Base-by-base conservation (phyloP, 2,888 invertebrate species). In the Torymus texanus region DNA sequence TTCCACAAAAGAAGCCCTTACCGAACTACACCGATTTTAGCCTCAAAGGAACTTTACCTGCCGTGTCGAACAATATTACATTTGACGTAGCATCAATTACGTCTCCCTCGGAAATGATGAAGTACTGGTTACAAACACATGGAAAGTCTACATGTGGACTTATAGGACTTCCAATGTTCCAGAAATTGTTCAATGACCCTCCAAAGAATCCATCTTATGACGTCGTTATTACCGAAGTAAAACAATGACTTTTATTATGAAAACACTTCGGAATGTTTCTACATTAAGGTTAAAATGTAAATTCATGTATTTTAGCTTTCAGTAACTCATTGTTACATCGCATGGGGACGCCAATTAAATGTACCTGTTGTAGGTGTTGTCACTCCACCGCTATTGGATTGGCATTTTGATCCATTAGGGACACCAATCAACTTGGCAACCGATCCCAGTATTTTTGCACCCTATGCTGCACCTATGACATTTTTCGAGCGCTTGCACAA, bases 21-120 rank as follows among this genome's bases (percentile, higher is more conserved):
- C 81, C 84, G 0, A 89, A 89, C 84, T 88, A 88, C 65, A 85
- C 59, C 0, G 86, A 89, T 8, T 83, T 87, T 18, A 87, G 84
- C 70, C 2, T 89, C 1, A 59, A 63, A 0, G 87, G 87, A 0
- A 81, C 81, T 8, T 0, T 85, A 0, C 83, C 83, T 0, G 4
- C 11, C 0, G 14, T 86, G 4, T 65, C 86, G n/a, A 90, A 89
- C 53, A 90, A 87, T 24, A 0, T 90, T 11, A 80, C 86, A 0
- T 85, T 21, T 2, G 21, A 21, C 21, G 21, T 21, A 21, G 21
- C 21, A 21, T 21, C 21, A 21, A 21, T 21, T 21, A 21, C 21
- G 21, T 2, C 21, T 21, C 21, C 21, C 21, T 1, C 21, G 21
- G 21, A 21, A 21, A 21, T 21, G 21, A 21, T 21, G 21, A 21